phyloP scores from a whole-genome alignment of 2,797 vertebrate genomes.

The Synanceia verrucosa region DNA sequence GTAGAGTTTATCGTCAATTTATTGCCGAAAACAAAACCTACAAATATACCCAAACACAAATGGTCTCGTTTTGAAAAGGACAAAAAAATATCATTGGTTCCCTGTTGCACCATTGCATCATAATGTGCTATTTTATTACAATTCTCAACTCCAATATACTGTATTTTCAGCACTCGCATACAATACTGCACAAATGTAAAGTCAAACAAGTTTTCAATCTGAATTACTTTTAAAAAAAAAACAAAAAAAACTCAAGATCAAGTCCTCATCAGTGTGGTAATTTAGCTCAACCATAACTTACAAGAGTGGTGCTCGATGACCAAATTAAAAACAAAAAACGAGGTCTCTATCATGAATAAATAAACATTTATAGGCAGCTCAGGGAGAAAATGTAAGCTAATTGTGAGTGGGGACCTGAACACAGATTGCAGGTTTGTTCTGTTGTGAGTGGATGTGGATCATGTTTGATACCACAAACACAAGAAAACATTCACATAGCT shows the following conservation, averaged over 20 bases:
- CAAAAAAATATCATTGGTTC: constrained; percentile 30
- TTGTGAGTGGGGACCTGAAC: constrained; percentile 22
- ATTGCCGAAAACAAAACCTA: constrained; percentile 47
- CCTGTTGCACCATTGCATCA: constrained; percentile 47
- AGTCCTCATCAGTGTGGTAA: constrained; percentile 42
- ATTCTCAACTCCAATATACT: constrained; percentile 39
- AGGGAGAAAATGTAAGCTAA: constrained; percentile 7
- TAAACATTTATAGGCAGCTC: constrained; percentile 52
- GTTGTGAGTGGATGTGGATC: constrained; percentile 20
- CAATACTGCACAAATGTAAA: constrained; percentile 75
- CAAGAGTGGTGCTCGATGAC: constrained; percentile 42
- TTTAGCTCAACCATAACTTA: constrained; percentile 40
- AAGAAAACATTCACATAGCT: constrained; percentile 42
- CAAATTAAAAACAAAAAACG: constrained; percentile 33
- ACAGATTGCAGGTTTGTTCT: constrained; percentile 33
- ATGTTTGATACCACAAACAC: constrained; percentile 11
- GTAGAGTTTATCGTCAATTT: constrained; percentile 37
- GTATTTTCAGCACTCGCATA: constrained; percentile 51
- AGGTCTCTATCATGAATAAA: constrained; percentile 47
- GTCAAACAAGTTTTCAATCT: constrained; percentile 41
- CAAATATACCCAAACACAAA: constrained; percentile 19
- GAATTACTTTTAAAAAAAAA: constrained; percentile 40
- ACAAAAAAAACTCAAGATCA: constrained; percentile 25
- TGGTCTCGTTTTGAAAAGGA: constrained; percentile 46
- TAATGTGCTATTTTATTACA: constrained; percentile 51